Conservation (phyloP, 2,797 vertebrate species). For the Momotus momota region DNA sequence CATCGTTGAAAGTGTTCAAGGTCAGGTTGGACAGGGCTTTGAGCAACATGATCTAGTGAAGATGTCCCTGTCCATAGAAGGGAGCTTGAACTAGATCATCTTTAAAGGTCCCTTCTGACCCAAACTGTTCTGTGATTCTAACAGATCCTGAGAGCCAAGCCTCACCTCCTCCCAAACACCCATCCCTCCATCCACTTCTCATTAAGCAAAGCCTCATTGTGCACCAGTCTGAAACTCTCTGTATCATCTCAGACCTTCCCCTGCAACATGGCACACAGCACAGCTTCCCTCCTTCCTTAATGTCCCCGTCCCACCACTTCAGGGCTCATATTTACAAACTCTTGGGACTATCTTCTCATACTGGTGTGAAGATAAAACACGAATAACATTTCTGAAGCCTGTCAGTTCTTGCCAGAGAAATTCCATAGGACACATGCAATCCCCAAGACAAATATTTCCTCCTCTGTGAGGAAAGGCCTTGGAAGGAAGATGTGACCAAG, state of each 20-base stretch:
- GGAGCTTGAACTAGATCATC: background rate
- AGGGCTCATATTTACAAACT: background rate
- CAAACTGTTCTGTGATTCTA: background rate
- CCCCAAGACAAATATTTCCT: background rate
- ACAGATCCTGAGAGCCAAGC: background rate
- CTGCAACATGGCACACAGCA: accelerated
- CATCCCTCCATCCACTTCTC: background rate
- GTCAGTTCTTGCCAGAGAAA: background rate
- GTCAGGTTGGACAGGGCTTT: accelerated
- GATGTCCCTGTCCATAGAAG: background rate
- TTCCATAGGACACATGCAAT: background rate
- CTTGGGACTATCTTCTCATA: background rate
- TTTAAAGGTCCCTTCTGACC: background rate
- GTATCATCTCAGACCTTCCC: background rate
- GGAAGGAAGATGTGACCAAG: background rate
- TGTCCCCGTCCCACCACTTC: background rate
- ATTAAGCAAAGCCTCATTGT: background rate
- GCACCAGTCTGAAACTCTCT: background rate
- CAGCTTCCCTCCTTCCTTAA: background rate
- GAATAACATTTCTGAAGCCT: background rate
- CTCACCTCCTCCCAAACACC: background rate
- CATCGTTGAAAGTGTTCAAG: background rate
- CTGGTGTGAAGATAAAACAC: background rate
- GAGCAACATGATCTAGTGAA: background rate
- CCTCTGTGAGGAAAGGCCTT: background rate